Percentiles rank a stretch among this genome's conserved stretches.
Evolutionary conservation across 2,888 invertebrate species (phyloP).

Genomic region (Cerastis rubricosa): DNA sequence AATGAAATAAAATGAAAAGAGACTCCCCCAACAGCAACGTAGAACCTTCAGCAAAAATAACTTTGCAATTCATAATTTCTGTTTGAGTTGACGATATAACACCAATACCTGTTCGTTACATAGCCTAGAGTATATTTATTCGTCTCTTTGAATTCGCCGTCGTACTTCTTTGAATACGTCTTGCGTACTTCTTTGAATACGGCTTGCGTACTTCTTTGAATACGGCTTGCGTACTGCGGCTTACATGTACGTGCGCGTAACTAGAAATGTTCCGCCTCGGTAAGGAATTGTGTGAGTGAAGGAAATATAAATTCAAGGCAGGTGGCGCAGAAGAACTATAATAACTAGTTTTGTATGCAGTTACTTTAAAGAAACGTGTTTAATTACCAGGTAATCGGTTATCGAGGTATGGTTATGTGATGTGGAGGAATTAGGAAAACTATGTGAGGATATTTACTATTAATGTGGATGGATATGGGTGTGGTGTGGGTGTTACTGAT

Average conservation of each 20-base stretch:
- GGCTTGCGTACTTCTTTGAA: conserved; percentile 39
- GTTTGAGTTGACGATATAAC: conserved; percentile 30
- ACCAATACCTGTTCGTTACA: conserved; percentile 15
- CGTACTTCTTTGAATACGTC: conserved; percentile 40
- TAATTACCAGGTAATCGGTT: neutral
- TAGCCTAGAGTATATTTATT: conserved; percentile 11
- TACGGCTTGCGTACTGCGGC: conserved; percentile 32
- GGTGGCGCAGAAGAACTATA: neutral
- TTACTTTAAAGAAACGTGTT: neutral
- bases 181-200: conserved; percentile 43
- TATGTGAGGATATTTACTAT: neutral
- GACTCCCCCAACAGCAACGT: neutral
- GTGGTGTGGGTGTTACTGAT: too few relatives aligned
- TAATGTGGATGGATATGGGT: neutral
- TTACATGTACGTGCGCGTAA: conserved; percentile 27
- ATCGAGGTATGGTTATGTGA: neutral
- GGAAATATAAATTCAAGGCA: conserved; percentile 21
- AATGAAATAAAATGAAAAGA: conserved; percentile 9
- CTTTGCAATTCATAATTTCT: conserved; percentile 30
- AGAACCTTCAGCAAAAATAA: conserved; percentile 16
- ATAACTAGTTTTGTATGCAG: conserved; percentile 3
- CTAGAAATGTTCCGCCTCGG: conserved; percentile 29
- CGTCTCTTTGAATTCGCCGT: conserved; percentile 30
- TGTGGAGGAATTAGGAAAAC: neutral
- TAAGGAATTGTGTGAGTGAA: conserved; percentile 10